These are phyloP conservation scores for Delphinus delphis DNA, from an alignment of 2,113 vertebrate genomes.

Conservation along the genomic window DNA sequence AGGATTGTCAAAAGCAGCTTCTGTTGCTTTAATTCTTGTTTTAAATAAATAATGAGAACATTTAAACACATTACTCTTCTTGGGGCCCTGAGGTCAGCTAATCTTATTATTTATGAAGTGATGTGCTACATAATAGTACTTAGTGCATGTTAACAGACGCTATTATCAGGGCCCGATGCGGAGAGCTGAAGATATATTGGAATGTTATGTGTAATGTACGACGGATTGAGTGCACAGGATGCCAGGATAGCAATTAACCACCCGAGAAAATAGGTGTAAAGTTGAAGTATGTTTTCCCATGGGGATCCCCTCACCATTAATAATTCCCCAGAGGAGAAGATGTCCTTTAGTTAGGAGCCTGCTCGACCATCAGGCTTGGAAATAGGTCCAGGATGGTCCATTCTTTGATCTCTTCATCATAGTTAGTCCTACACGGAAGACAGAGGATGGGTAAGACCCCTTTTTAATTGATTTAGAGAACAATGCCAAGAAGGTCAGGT, in stretches of 20 bases:
- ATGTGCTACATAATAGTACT: conserved; percentile 99
- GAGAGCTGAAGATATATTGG: conserved; percentile 97
- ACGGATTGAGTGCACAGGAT: conserved; percentile 90
- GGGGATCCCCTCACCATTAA: conserved; percentile 82
- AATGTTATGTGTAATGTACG: conserved; percentile 93
- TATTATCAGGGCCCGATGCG: conserved; percentile 97
- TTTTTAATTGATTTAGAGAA: not conserved
- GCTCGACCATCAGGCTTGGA: conserved; percentile 22
- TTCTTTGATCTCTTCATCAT: not conserved
- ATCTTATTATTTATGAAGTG: conserved; percentile 99
- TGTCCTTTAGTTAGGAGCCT: conserved; percentile 70
- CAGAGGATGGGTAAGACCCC: not conserved
- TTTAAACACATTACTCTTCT: conserved; percentile 98
- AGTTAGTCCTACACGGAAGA: not conserved
- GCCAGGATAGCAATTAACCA: conserved; percentile 93
- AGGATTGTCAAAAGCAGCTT: conserved; percentile 91
- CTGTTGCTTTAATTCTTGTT: conserved; percentile 97
- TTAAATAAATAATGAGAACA: conserved; percentile 99
- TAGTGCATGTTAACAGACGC: conserved; percentile 99
- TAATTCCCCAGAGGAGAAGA: conserved; percentile 85
- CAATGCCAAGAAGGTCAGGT: not conserved
- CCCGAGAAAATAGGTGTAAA: conserved; percentile 91
- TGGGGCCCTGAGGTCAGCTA: conserved; percentile 96
- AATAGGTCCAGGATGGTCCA: not conserved
- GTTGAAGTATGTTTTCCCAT: conserved; percentile 86